Conservation (phyloP, 2,113 vertebrate species). For the Gasterosteus nipponicus region DNA sequence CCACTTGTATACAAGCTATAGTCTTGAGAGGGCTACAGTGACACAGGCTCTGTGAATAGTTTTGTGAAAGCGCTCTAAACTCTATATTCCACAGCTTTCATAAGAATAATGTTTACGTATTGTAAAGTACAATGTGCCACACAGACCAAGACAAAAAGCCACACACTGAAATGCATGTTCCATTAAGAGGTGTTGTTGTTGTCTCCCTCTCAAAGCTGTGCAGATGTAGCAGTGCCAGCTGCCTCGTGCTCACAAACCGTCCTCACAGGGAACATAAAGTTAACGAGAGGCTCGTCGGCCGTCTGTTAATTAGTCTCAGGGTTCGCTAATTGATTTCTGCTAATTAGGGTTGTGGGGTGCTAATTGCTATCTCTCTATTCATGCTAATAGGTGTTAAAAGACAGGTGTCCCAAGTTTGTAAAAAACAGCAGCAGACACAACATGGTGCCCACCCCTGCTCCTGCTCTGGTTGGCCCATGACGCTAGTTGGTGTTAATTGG, state of each 20-base stretch:
- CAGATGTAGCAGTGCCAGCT: constrained; percentile 74
- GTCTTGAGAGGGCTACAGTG: neutral
- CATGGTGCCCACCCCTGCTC: constrained; percentile 82
- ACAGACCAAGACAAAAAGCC: constrained; percentile 10
- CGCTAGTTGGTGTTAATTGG: constrained; percentile 92
- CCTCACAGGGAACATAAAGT: constrained; percentile 83
- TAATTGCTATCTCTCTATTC: constrained; percentile 62
- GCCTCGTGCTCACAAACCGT: constrained; percentile 82
- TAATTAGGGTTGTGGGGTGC: constrained; percentile 65
- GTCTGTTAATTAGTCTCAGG: constrained; percentile 90
- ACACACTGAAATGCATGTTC: too few relatives aligned
- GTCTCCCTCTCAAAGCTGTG: too few relatives aligned
- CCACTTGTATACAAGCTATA: neutral
- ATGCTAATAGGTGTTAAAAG: constrained; percentile 51
- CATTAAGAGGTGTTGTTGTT: too few relatives aligned
- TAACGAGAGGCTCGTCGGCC: constrained; percentile 88
- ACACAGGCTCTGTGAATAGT: neutral
- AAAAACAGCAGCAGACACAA: constrained; percentile 58
- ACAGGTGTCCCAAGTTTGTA: constrained; percentile 80
- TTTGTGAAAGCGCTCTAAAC: neutral
- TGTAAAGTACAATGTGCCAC: too few relatives aligned
- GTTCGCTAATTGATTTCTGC: constrained; percentile 88
- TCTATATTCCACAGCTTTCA: neutral
- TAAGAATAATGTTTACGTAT: neutral
- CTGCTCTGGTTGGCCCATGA: constrained; percentile 78